Evolutionary conservation across 2,888 invertebrate species (phyloP).

Genomic region (Theretra japonica): DNA sequence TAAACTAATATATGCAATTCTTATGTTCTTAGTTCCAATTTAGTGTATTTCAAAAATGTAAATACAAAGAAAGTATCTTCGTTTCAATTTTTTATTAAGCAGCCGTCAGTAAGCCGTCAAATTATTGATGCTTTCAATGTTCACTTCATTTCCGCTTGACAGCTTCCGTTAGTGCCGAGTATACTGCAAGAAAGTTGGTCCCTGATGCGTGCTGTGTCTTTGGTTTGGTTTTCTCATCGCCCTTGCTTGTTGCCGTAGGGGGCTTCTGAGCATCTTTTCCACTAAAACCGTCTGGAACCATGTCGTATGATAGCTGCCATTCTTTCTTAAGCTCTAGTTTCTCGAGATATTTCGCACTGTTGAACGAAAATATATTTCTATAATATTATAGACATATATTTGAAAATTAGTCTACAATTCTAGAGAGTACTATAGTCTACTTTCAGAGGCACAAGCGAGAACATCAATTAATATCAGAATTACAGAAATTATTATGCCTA

Average conservation of each 20-base stretch:
- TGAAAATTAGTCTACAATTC: too few relatives aligned
- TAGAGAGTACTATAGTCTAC: too few relatives aligned
- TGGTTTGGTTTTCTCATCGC: neutral
- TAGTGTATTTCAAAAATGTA: too few relatives aligned
- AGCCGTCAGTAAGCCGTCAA: slow-evolving; percentile 55
- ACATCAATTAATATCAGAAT: too few relatives aligned
- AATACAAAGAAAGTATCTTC: slow-evolving; percentile 1
- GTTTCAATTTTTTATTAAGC: slow-evolving; percentile 46
- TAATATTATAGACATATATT: too few relatives aligned
- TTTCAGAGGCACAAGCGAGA: too few relatives aligned
- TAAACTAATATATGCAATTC: too few relatives aligned
- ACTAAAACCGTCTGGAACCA: slow-evolving; percentile 53
- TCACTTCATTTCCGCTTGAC: slow-evolving; percentile 34
- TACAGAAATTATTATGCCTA: too few relatives aligned
- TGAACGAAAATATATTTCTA: slow-evolving; percentile 31
- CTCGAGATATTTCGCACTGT: slow-evolving; percentile 66
- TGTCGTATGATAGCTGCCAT: slow-evolving; percentile 67
- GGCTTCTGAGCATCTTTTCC: slow-evolving; percentile 34
- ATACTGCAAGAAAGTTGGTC: slow-evolving; percentile 58
- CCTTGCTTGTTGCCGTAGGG: slow-evolving; percentile 19
- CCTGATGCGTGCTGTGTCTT: slow-evolving; percentile 24
- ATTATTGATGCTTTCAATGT: slow-evolving; percentile 39
- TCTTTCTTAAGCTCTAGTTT: slow-evolving; percentile 67
- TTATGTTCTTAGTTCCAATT: too few relatives aligned
- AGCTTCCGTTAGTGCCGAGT: slow-evolving; percentile 51